Evolutionary conservation across 2,113 vertebrate species (phyloP), one percentile per base, ranked within the genome.

Genomic region (Paralichthys olivaceus): DNA sequence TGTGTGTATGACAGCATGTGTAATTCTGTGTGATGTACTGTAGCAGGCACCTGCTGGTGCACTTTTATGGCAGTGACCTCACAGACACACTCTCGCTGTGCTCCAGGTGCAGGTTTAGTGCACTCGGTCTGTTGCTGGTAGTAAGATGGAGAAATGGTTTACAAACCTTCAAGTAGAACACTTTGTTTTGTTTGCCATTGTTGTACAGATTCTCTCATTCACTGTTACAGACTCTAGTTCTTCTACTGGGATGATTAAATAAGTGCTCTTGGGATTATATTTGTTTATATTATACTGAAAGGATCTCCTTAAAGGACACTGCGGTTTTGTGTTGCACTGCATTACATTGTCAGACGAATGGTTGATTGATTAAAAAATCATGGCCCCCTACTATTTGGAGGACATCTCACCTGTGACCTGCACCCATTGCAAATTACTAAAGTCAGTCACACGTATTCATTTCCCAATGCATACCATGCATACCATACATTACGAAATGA

Each of bases 41-140:
- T 84, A 82, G 68, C 81, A 77, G 63, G 72, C 87, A 91, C 90
- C 87, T 93, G 84, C 87, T 85, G 84, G 56, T 79, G 79, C 77
- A 75, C 83, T 84, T 91, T 89, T 89, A 91, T 85, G 75, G 77
- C 75, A 76, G 32, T 91, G 90, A 91, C 90, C 91, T 90, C 89
- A 62, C 86, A 89, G 74, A 89, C 80, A 71, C 90, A 88, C 87
- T 85, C 87, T 78, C 77, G n/a, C 85, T 91, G 87, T 22, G 84
- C 84, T 87, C 66, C 84, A 84, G 72, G 78, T 49, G 34, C 75
- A 73, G 63, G 83, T 85, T 89, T 84, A 86, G 81, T 84, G 83
- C 81, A 81, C 76, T 82, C 80, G 79, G 70, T 81, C 43, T 84
- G 87, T 79, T 76, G 81, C 68, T 73, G 75, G 72, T 79, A 66